A percentile compares a stretch with the other conserved stretches of the same genome.
Evolutionary conservation across 2,797 vertebrate genomes (phyloP).

Genomic region (Halcyon smyrnensis): DNA sequence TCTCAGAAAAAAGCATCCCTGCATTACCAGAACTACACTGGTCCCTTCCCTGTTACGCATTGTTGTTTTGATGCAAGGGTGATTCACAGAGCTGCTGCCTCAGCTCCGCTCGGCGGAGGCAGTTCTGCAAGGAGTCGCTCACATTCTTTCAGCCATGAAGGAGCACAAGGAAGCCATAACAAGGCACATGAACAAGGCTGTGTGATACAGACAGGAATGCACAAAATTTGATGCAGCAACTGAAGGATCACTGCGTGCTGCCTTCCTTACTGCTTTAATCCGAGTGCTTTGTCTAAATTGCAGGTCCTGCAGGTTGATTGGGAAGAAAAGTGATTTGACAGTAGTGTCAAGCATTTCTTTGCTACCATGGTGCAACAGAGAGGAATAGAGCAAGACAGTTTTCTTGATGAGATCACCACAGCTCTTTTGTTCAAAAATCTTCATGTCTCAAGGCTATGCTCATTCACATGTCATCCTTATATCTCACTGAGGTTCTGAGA

Average conservation of each 20-base stretch:
- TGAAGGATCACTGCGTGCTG: neutral
- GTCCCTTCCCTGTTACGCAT: neutral
- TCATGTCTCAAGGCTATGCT: neutral
- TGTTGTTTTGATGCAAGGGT: no score
- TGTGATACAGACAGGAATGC: accelerated
- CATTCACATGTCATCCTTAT: neutral
- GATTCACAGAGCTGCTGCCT: neutral
- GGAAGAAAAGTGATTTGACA: neutral
- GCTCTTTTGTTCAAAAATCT: neutral
- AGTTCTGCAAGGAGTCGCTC: accelerated
- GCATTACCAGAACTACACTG: accelerated
- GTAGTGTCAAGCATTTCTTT: neutral
- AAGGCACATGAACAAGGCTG: neutral
- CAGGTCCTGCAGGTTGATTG: neutral
- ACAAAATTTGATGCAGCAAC: neutral
- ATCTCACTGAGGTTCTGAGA: neutral
- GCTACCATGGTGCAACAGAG: neutral
- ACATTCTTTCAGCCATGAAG: neutral
- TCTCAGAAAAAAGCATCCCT: neutral
- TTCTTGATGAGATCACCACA: neutral
- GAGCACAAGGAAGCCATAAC: accelerated
- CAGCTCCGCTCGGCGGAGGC: neutral
- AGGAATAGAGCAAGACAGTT: neutral
- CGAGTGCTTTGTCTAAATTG: neutral
- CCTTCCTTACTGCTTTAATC: neutral